Percentiles rank a stretch among this genome's conserved stretches.
Conservation (phyloP, 2,797 vertebrate genomes). For the Alcedo quadribrachys region DNA sequence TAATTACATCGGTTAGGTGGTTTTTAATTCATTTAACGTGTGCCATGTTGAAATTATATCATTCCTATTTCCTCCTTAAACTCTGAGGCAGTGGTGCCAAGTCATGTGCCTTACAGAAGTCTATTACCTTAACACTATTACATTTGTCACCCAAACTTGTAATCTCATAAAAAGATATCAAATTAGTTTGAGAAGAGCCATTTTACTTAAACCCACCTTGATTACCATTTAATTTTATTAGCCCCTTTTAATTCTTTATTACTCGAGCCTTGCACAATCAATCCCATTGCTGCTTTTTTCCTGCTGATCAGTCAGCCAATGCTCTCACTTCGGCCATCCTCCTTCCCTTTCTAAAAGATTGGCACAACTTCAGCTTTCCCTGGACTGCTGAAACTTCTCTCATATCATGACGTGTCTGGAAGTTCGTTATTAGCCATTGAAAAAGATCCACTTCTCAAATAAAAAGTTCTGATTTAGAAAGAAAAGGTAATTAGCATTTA, state of each 20-base stretch:
- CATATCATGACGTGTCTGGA: neutral
- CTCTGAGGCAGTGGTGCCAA: constrained; percentile 7
- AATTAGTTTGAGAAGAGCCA: constrained; percentile 33
- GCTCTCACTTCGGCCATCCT: neutral
- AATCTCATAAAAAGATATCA: constrained; percentile 41
- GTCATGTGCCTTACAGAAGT: constrained; percentile 50
- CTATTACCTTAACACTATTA: constrained; percentile 39
- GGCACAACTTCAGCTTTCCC: neutral
- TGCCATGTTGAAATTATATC: neutral
- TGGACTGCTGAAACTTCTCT: neutral
- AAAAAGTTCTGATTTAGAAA: neutral
- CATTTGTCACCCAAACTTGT: constrained; percentile 47
- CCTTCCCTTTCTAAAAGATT: neutral
- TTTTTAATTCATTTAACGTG: neutral
- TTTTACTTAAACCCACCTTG: constrained; percentile 48
- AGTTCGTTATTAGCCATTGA: neutral
- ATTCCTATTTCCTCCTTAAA: constrained; percentile 2
- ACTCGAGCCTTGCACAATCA: neutral
- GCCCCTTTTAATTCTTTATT: constrained; percentile 53
- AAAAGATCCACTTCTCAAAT: neutral
- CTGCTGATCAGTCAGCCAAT: neutral
- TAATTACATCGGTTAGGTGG: neutral
- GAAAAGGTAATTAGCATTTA: neutral
- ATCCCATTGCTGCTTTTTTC: neutral
- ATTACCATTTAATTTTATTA: constrained; percentile 66